Conservation (phyloP, 2,113 vertebrate species). For the Podocnemis expansa region DNA sequence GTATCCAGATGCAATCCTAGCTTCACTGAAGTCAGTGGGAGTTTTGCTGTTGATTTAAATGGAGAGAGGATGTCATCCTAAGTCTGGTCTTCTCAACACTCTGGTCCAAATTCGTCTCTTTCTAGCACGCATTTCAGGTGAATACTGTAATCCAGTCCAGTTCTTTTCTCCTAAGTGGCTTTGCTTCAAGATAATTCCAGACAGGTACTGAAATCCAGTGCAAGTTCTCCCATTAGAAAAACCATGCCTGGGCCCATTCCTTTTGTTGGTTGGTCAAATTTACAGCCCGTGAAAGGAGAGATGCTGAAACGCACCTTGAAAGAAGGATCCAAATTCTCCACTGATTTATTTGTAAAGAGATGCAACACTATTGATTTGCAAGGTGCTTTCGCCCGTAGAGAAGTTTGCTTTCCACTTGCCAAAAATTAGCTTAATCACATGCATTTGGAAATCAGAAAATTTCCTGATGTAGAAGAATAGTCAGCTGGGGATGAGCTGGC, state of each 20-base stretch:
- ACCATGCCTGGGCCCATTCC: background rate
- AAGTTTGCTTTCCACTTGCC: background rate
- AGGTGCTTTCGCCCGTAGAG: background rate
- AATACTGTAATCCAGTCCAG: background rate
- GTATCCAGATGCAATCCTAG: background rate
- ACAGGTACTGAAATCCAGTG: background rate
- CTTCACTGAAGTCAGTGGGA: background rate
- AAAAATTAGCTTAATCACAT: background rate
- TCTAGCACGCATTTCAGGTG: constrained; percentile 40
- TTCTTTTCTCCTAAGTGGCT: background rate
- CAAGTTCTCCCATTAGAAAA: background rate
- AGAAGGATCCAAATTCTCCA: background rate
- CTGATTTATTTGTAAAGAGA: background rate
- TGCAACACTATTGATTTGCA: background rate
- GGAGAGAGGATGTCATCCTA: background rate
- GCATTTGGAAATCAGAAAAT: background rate
- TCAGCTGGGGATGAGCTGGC: background rate
- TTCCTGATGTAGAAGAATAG: background rate
- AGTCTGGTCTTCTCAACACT: background rate
- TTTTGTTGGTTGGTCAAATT: background rate
- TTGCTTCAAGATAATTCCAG: background rate
- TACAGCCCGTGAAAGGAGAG: background rate
- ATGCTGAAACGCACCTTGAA: background rate
- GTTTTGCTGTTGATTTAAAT: rapidly evolving
- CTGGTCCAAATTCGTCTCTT: background rate